Evolutionary conservation across 1,140 invertebrate genomes (phyloP), one percentile per base, ranked within the genome.

Genomic region (Neodiprion fabricii): DNA sequence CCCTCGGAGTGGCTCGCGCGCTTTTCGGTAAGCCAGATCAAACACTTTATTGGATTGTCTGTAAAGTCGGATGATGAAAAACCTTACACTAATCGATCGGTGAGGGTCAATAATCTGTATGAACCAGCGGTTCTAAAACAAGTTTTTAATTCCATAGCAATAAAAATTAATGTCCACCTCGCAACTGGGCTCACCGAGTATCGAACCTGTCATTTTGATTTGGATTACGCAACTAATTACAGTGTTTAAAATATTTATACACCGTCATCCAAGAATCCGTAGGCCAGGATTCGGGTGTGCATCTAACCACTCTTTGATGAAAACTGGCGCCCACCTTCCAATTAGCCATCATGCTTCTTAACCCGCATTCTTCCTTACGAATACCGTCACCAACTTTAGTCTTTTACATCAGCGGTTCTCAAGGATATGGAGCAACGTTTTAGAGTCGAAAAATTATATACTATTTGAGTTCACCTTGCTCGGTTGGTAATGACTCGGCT

Each of bases 1-100:
- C 92, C 82, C 89, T 96, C 28, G 95, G 93, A n/a, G 85, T 96
- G 0, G 91, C 92, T 14, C 90, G 95, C 72, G 91, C 95, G 77
- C 84, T 95, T 0, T 96, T 94, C 85, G 95, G 95, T 96, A 88
- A 92, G 88, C 78, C 84, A 78, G 86, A 79, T 76, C 28, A 3
- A 17, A 61, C 4, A 67, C 17, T 21, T 67, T 65, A 61, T 72
- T 65, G 72, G 65, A 72, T 72, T 76, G 48, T 67, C 75, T 74
- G 77, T 76, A 77, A 75, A 70, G 74, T 78, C 76, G 73, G 77
- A 79, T 73, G 70, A 70, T 69, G 74, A 75, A 75, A 75, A 74
- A 49, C 17, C 8, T 72, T 74, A 12, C 47, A 23, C 14, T 2
- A n/a, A 49, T 67, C 21, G 66, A 50, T 65, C 74, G 72, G 65